Evolutionary conservation across 2,888 invertebrate species (phyloP), one percentile per base, ranked within the genome.

Genomic region (Brenthis ino): DNA sequence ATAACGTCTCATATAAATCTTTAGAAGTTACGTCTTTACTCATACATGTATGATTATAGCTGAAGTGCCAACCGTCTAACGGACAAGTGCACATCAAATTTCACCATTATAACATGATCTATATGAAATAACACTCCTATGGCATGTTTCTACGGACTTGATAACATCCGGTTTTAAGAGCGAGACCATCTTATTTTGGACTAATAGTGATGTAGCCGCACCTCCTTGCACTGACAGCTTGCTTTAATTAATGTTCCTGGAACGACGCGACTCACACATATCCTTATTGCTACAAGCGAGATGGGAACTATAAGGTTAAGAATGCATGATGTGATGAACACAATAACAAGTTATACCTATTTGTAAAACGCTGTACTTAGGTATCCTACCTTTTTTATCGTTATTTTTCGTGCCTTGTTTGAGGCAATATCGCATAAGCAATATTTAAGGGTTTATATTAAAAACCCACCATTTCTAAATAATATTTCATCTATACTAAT

Each of bases 171-270:
- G 50, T 51, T 64, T 75, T 75, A 69, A 72, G 73, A 73, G 77
- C 70, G 74, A 77, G 76, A 28, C 83, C 87, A 82, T 72, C 68
- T 75, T 84, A 83, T 76, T 78, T 75, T 87, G 85, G 86, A 79
- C 80, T 47, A 43, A 61, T 61, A 77, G 77, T 87, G 84, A 85
- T 87, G 85, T 85, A 79, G 78, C 80, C 81, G 83, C 87, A 86
- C 91, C 91, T 88, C 88, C 88, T 91, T 90, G 91, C 79, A 83
- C 79, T 89, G 91, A 88, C 91, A 88, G 87, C 78, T 81, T 83
- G 84, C 86, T 86, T 88, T 91, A 91, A 91, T 91, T 91, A 91
- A 89, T 88, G 89, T 88, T 88, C 64, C 69, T 65, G 73, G 69
- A 73, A 70, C 63, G 72, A 71, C 57, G 66, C 69, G 68, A 81